Base-by-base conservation (phyloP, 2,113 vertebrate species). In the Azemiops feae region DNA sequence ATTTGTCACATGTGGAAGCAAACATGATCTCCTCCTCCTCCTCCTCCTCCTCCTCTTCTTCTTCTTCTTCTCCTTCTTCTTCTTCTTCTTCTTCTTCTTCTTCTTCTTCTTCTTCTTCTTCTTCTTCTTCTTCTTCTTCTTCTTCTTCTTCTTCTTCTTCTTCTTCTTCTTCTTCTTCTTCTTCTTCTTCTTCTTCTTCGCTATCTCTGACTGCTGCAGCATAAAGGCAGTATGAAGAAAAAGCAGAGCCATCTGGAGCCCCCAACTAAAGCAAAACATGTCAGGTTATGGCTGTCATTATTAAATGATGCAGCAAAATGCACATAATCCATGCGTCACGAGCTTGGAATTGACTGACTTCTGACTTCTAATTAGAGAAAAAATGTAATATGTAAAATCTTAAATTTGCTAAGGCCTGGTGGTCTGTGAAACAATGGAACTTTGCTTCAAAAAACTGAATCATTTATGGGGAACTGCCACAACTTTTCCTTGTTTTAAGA, bases 271-370 rank as follows among this genome's bases (percentile, higher is more conserved):
- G 86, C 88, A 90, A 93, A 93, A 90, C 74, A 93, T 93, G 74
- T 90, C 88, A 93, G 81, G 45, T 93, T 87, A 93, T 87, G 88
- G 92, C 89, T 93, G 89, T 93, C 23, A 39, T 90, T 93, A 93
- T 93, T 93, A 93, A 93, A 93, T 90, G 88, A 47, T 90, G 81
- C 89, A 87, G 89, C 55, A 93, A 93, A 93, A 93, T 90, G 89
- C 55, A 53, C 47, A 93, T 93, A 93, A 93, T 90, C 74, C n/a
- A 93, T 93, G 89, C 55, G 87, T 85, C 92, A 69, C 87, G 89
- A 93, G 64, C 47, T 85, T 90, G 54, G 86, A 64, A 93, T 93
- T 53, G 74, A 93, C 74, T 93, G 89, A 74, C 55, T 93, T 93
- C 74, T 90, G 86, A 81, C 74, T 90, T 93, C 92, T 90, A 93